phyloP scores from a whole-genome alignment of 2,113 vertebrate genomes.

The Chrysochloris asiatica region DNA sequence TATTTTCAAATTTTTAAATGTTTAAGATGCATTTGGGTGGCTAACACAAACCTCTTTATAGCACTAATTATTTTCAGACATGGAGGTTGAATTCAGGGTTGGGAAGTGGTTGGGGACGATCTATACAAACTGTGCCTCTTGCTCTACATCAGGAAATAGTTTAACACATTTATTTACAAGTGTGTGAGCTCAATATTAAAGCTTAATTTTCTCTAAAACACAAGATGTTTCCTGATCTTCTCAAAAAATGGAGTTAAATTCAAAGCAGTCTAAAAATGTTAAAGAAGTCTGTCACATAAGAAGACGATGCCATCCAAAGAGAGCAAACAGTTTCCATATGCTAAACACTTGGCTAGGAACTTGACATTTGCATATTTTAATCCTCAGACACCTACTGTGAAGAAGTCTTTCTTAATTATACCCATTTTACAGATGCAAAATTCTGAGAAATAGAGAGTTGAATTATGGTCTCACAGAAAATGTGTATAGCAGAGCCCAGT shows the following conservation, averaged over 20 bases:
- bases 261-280: conserved; percentile 33
- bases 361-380: neutral
- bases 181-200: conserved; percentile 28
- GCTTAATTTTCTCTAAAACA: conserved; percentile 43
- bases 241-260: conserved; percentile 49
- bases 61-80: conserved; percentile 65
- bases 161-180: conserved; percentile 48
- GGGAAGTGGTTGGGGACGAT: neutral
- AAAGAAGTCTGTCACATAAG: conserved; percentile 13
- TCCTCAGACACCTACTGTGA: neutral
- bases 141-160: neutral
- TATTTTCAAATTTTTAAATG: conserved; percentile 27
- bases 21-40: conserved; percentile 58
- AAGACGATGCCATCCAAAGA: neutral
- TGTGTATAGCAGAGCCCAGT: neutral
- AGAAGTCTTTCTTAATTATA: neutral
- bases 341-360: neutral
- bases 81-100: neutral
- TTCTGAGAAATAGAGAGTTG: neutral
- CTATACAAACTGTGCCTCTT: conserved; percentile 10
- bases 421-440: neutral
- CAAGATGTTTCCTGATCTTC: conserved; percentile 43
- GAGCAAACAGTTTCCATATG: neutral
- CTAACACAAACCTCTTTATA: conserved; percentile 18
- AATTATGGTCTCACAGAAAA: neutral